Evolutionary conservation across 2,888 invertebrate species (phyloP), one percentile per base, ranked within the genome.

Genomic region (Pristionchus exspectatus): DNA sequence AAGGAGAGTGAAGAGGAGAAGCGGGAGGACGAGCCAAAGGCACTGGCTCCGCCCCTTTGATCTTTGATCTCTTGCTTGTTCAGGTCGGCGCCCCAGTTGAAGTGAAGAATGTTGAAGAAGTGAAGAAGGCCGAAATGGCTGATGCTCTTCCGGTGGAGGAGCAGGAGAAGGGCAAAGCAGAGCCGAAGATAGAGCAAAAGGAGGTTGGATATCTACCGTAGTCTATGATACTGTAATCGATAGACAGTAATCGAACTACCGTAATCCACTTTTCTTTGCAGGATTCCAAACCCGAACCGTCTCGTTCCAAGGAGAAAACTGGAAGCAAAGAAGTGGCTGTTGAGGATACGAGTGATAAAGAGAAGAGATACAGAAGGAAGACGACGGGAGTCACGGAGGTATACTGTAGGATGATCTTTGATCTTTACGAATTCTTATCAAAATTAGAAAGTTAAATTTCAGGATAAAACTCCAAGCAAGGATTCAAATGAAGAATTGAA

Each of bases 301-400:
- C 9, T 50, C 44, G 44, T 1, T 59, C 59, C 18, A 59, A 18
- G 30, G 66, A 12, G 66, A 72, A 72, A 9, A 50, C 44, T 50
- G 44, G 44, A 9, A 50, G 21, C 12, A n/a, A 5, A 77, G 44
- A 44, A 4, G 44, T 44, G 16, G 77, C 50, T 44, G 30, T 72
- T 72, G 77, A 77, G 33, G 77, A 77, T 50, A 14, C 14, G 30
- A 50, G 77, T 50, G 77, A 77, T 44, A 4, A 38, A 12, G 77
- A 77, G 44, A 77, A 44, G 44, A 77, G 50, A 44, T 59, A 24
- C 21, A 77, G 12, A 24, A 77, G n/a, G n/a, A 77, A 77, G 77
- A 50, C 10, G 44, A 33, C 33, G 7, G 74, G 74, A 74, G 74
- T n/a, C 33, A 30, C 18, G 33, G 30, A 21, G 33, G 33, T 33